Evolutionary conservation across 2,113 vertebrate species (phyloP).

Genomic region (Oceanodroma tethys): DNA sequence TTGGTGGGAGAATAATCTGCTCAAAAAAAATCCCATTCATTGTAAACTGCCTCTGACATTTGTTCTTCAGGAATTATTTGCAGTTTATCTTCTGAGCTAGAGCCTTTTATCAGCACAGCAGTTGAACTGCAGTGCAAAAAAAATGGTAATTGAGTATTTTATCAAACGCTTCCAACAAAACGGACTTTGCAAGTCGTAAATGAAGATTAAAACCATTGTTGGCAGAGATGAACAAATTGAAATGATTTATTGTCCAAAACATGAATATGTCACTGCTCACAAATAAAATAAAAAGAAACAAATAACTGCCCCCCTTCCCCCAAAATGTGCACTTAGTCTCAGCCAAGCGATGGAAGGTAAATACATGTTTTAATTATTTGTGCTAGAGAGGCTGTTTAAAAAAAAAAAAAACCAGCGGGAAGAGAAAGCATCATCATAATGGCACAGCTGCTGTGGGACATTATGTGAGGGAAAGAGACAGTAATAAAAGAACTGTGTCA

Average conservation of each 20-base stretch:
- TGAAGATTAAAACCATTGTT: conserved; percentile 87
- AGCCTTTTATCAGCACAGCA: conserved; percentile 76
- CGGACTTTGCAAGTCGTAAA: conserved; percentile 80
- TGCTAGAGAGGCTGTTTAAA: conserved; percentile 58
- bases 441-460: conserved; percentile 72
- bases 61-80: conserved; percentile 82
- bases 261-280: conserved; percentile 79
- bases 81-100: conserved; percentile 77
- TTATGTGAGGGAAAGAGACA: conserved; percentile 75
- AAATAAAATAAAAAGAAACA: conserved; percentile 75
- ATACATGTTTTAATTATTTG: conserved; percentile 82
- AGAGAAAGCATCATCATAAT: conserved; percentile 73
- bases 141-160: conserved; percentile 86
- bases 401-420: conserved; percentile 29
- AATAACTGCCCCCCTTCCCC: conserved; percentile 1
- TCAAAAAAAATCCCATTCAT: conserved; percentile 71
- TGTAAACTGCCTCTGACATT: conserved; percentile 76
- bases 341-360: conserved; percentile 74
- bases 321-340: conserved; percentile 42
- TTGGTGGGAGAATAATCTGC: conserved; percentile 75
- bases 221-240: conserved; percentile 82
- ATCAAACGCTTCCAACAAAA: conserved; percentile 83
- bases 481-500: conserved; percentile 70
- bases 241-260: conserved; percentile 84
- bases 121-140: conserved; percentile 75